phyloP scores from a whole-genome alignment of 2,797 vertebrate species.

The Scolopax bukidnonensis region DNA sequence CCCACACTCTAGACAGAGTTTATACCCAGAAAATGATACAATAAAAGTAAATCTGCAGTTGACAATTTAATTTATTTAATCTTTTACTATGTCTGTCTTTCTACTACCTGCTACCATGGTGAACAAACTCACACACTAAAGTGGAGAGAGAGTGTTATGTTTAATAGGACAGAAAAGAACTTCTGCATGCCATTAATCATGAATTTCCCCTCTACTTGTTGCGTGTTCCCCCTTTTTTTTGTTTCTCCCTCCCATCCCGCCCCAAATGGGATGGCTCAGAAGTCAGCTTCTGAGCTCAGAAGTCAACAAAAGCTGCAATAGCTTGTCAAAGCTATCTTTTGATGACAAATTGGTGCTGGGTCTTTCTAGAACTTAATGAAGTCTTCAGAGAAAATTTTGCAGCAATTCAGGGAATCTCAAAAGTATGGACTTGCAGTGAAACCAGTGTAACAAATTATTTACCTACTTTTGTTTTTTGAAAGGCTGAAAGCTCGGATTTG shows the following conservation, averaged over 20 bases:
- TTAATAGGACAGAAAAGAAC: conserved; percentile 38
- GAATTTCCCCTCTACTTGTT: neutral
- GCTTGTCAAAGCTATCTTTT: neutral
- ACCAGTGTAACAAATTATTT: neutral
- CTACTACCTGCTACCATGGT: neutral
- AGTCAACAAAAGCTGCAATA: neutral
- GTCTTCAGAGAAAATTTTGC: neutral
- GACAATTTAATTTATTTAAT: neutral
- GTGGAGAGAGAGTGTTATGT: neutral
- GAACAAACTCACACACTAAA: neutral
- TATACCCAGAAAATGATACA: neutral
- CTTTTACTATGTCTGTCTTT: neutral
- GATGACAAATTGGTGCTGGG: neutral
- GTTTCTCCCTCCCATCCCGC: too few relatives aligned
- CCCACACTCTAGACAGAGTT: neutral
- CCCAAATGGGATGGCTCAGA: too few relatives aligned
- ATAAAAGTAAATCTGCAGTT: neutral
- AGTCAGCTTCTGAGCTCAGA: neutral
- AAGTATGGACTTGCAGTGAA: neutral
- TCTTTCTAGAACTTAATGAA: neutral
- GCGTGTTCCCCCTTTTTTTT: neutral
- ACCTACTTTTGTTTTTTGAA: neutral
- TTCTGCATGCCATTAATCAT: neutral
- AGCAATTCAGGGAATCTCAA: neutral
- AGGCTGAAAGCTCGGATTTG: neutral